A percentile compares a stretch with the other conserved stretches of the same genome.
These are phyloP conservation scores for Saccostrea echinata DNA, from an alignment of 1,140 invertebrate species.

Conservation along the genomic window DNA sequence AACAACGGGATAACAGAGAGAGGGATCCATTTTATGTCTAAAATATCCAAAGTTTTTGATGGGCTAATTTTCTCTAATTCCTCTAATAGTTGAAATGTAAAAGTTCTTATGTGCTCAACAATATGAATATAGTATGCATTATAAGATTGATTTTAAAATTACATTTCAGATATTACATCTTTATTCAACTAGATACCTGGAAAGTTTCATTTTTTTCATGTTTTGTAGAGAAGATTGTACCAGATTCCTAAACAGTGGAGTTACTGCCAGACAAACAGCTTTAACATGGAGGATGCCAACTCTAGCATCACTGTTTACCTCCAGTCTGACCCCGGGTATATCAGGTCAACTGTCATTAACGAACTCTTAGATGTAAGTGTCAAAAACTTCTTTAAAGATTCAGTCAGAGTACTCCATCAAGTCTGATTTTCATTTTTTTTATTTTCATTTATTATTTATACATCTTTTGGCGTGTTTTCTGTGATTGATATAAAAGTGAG, in stretches of 20 bases:
- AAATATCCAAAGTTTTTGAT: too few relatives aligned
- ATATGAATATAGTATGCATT: too few relatives aligned
- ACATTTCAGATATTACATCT: not conserved
- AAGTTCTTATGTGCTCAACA: too few relatives aligned
- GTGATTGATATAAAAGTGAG: not conserved
- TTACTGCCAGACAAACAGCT: constrained; percentile 85
- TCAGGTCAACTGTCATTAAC: constrained; percentile 63
- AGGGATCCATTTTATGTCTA: too few relatives aligned
- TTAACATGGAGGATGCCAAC: constrained; percentile 84
- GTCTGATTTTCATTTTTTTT: too few relatives aligned
- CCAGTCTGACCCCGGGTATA: constrained; percentile 66
- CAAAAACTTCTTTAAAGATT: not conserved
- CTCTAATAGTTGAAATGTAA: too few relatives aligned
- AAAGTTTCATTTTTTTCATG: not conserved
- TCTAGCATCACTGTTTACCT: constrained; percentile 71
- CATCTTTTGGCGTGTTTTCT: too few relatives aligned
- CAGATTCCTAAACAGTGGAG: constrained; percentile 84
- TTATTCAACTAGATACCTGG: not conserved
- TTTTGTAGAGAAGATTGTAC: constrained; percentile 61
- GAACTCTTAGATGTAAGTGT: constrained; percentile 62
- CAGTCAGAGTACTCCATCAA: too few relatives aligned
- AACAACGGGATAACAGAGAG: too few relatives aligned
- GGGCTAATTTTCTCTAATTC: too few relatives aligned
- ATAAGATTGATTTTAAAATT: too few relatives aligned
- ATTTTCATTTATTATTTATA: too few relatives aligned